phyloP scores from a whole-genome alignment of 2,113 vertebrate species.

The Parus major region DNA sequence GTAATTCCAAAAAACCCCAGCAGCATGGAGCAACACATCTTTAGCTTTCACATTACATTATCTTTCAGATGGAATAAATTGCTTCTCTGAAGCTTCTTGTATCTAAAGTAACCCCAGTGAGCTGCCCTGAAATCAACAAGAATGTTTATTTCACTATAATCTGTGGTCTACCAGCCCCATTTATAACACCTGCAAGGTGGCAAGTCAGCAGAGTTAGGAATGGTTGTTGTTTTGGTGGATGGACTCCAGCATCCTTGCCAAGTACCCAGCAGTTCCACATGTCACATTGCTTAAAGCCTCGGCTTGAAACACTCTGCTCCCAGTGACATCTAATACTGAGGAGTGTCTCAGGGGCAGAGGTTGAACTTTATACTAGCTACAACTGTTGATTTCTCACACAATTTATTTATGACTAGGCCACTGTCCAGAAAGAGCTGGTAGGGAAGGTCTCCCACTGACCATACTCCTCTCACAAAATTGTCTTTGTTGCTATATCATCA shows the following conservation, averaged over 20 bases:
- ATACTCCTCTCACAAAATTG: background rate
- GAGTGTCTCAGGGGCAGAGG: background rate
- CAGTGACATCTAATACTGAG: background rate
- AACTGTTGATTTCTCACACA: background rate
- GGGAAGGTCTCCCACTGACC: background rate
- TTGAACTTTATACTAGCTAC: background rate
- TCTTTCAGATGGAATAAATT: background rate
- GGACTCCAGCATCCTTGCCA: background rate
- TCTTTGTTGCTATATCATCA: background rate
- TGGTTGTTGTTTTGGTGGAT: background rate
- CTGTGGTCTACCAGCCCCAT: background rate
- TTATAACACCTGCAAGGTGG: background rate
- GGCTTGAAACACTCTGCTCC: background rate
- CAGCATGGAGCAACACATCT: background rate
- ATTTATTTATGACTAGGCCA: background rate
- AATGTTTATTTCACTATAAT: background rate
- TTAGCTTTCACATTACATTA: background rate
- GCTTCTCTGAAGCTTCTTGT: background rate
- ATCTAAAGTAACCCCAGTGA: background rate
- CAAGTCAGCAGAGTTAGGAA: background rate
- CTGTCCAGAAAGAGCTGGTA: background rate
- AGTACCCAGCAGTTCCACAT: background rate
- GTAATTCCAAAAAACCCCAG: background rate
- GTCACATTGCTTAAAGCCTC: background rate
- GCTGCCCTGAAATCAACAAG: background rate